Evolutionary conservation across 2,113 vertebrate genomes (phyloP).

Genomic region (Myrmecobius fasciatus): DNA sequence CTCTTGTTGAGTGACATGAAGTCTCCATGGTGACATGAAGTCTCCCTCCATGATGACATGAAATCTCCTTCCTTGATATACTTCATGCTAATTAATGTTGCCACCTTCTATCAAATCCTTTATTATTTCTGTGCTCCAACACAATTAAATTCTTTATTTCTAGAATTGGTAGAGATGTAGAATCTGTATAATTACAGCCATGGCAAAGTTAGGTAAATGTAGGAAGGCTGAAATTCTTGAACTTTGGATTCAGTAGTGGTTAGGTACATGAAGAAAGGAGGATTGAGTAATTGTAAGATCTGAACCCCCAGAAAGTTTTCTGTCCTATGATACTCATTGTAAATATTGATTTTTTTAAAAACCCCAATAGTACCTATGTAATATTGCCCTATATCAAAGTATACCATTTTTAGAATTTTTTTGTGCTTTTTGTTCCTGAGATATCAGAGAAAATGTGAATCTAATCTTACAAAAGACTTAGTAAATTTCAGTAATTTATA

Average conservation of each 20-base stretch:
- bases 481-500: neutral
- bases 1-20: neutral
- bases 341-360: neutral
- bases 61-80: neutral
- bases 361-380: neutral
- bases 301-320: neutral
- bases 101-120: neutral
- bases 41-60: neutral
- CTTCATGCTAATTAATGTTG: neutral
- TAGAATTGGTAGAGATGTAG: too few relatives aligned
- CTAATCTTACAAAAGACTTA: neutral
- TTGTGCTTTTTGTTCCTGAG: neutral
- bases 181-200: too few relatives aligned
- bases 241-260: neutral
- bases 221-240: neutral
- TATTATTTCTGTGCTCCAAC: neutral
- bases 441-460: slow-evolving; percentile 3
- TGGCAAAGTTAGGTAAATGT: neutral
- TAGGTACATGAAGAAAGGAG: neutral
- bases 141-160: neutral
- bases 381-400: neutral
- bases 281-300: neutral
- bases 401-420: neutral
- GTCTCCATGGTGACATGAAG: neutral
- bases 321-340: neutral